Evolutionary conservation across 2,797 vertebrate species (phyloP), one percentile per base, ranked within the genome.

Genomic region (Clarias laeviceps): DNA sequence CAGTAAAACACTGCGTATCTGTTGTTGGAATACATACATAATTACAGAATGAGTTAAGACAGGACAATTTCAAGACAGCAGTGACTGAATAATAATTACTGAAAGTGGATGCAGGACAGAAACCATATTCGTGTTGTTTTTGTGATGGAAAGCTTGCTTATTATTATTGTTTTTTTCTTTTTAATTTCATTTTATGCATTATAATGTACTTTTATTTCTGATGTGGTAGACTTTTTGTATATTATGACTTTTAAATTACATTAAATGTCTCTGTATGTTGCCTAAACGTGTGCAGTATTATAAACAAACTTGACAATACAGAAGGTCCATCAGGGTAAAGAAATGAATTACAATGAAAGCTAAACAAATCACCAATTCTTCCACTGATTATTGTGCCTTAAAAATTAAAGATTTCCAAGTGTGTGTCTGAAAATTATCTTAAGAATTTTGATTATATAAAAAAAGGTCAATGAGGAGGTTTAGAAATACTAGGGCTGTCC

Each of bases 191-290:
- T 22, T 85, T 81, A 34, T 57, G 78, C 84, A 72, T 50, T 65
- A 69, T 79, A 76, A 37, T 61, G 64, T 80, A 3, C 5, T 68
- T 45, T 87, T 86, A 0, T 56, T 78, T 74, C 72, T 74, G 45
- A 29, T 54, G 12, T 72, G 45, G 54, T 76, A 56, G 27, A 29
- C 45, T 45, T 87, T 85, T 72, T 84, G 84, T 84, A 80, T 57
- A 83, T 81, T 72, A 82, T 72, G 77, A 37, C 62, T 56, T 85
- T 86, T 56, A 45, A 87, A 85, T 69, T 72, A 61, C 50, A 89
- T 85, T 87, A 89, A 88, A 89, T 88, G 83, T 80, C 83, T 82
- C 70, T 88, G 45, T 82, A 86, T 54, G 69, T n/a, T 66, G 24
- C 54, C 78, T 29, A 8, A 54, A 32, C 24, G 34, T 14, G 14